Evolutionary conservation across 2,888 invertebrate species (phyloP).

Genomic region (Drosophila colorata): DNA sequence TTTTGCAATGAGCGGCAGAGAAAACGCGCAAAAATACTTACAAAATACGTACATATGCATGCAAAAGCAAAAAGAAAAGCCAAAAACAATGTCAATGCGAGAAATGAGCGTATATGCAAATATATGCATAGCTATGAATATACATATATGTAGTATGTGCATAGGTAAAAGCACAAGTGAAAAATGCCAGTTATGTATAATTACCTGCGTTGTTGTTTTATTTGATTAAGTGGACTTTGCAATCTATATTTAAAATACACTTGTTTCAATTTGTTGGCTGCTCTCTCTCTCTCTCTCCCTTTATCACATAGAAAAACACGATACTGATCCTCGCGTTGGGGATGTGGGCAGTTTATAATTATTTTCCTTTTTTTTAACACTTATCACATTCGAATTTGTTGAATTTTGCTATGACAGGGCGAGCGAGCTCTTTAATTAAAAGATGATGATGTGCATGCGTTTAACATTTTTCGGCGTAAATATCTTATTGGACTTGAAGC

Average conservation of each 20-base stretch:
- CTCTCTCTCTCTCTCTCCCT: conserved; percentile 16
- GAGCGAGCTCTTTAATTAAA: conserved; percentile 30
- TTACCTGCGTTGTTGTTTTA: conserved; percentile 60
- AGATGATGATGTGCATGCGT: conserved; percentile 32
- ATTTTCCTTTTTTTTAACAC: conserved; percentile 17
- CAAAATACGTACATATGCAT: conserved; percentile 18
- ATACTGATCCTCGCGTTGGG: conserved; percentile 83
- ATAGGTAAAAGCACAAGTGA: conserved; percentile 50
- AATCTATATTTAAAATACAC: conserved; percentile 73
- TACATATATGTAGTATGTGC: conserved; percentile 1
- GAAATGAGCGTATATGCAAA: conserved; percentile 27
- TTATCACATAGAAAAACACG: conserved; percentile 61
- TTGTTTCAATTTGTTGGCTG: conserved; percentile 48
- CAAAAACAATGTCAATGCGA: conserved; percentile 52
- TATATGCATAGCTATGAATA: conserved; percentile 4
- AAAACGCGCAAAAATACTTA: conserved; percentile 60
- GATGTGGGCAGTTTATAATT: conserved; percentile 49
- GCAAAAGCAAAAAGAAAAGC: conserved; percentile 43
- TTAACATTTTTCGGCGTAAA: conserved; percentile 49
- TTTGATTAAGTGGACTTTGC: conserved; percentile 63
- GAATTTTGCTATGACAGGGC: conserved; percentile 18
- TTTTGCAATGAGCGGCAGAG: conserved; percentile 57
- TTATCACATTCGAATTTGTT: conserved; percentile 21
- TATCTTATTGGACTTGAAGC: conserved; percentile 46
- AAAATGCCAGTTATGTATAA: conserved; percentile 49